Conservation (phyloP, 2,797 vertebrate genomes). For the Schizopygopsis malacanthus region DNA sequence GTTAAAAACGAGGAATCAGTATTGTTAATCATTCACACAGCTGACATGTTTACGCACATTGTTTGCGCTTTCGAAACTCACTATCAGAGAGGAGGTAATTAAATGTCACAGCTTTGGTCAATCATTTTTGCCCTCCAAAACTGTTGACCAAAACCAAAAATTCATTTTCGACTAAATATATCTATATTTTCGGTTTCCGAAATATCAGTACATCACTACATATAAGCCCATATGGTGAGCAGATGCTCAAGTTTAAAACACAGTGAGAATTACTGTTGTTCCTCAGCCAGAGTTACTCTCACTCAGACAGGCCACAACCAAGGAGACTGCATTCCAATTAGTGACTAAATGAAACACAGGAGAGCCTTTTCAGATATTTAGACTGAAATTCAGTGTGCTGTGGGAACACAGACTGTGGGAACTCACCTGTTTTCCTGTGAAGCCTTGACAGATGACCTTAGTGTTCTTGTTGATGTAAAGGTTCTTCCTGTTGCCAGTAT, state of each 20-base stretch:
- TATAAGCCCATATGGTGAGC: too few species aligned
- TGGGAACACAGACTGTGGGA: background rate
- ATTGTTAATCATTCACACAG: background rate
- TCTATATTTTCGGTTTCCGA: background rate
- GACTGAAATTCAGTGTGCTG: background rate
- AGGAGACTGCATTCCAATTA: background rate
- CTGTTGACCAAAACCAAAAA: background rate
- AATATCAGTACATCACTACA: background rate
- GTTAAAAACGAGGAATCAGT: background rate
- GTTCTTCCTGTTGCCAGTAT: constrained; percentile 85
- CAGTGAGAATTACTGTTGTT: background rate
- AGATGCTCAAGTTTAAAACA: background rate
- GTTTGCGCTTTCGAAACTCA: background rate
- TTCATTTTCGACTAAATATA: too few species aligned
- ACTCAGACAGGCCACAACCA: background rate
- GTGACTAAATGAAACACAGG: background rate
- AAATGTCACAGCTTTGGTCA: background rate
- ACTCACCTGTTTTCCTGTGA: constrained; percentile 99
- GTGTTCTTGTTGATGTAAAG: constrained; percentile 91
- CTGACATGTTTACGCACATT: background rate
- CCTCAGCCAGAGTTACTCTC: background rate
- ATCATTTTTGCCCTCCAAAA: background rate
- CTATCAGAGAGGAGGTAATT: background rate
- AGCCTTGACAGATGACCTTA: constrained; percentile 97
- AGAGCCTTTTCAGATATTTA: background rate